phyloP scores from a whole-genome alignment of 2,888 invertebrate genomes.

The Macroteleia sp. region DNA sequence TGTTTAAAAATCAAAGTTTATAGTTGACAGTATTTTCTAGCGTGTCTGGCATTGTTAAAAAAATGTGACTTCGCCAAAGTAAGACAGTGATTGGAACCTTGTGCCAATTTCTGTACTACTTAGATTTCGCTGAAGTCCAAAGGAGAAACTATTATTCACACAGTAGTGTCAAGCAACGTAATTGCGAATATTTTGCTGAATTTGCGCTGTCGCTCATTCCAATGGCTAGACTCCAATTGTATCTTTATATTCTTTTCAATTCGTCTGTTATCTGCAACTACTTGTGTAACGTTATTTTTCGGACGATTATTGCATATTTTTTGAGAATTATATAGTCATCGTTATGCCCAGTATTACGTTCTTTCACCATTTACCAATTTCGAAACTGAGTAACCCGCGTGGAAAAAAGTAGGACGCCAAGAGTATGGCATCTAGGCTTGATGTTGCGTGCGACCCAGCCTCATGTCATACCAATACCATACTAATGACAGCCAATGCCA shows the following conservation, averaged over 20 bases:
- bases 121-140: constrained; percentile 73
- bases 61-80: constrained; percentile 61
- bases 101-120: constrained; percentile 78
- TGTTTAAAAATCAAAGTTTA: no score
- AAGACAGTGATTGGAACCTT: constrained; percentile 74
- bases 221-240: constrained; percentile 82
- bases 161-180: constrained; percentile 73
- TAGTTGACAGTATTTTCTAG: constrained; percentile 24
- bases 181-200: constrained; percentile 83
- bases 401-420: no score
- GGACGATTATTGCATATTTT: constrained; percentile 21
- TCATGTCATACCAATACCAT: no score
- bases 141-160: constrained; percentile 79
- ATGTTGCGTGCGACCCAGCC: no score
- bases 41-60: constrained; percentile 52
- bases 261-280: constrained; percentile 47
- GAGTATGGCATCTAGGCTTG: no score
- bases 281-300: constrained; percentile 34
- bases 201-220: constrained; percentile 81
- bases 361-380: no score
- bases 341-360: no score
- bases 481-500: no score
- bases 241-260: constrained; percentile 70
- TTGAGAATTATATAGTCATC: background rate
- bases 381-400: no score